Evolutionary conservation across 2,797 vertebrate genomes (phyloP).

Genomic region (Chrysocyon brachyurus): DNA sequence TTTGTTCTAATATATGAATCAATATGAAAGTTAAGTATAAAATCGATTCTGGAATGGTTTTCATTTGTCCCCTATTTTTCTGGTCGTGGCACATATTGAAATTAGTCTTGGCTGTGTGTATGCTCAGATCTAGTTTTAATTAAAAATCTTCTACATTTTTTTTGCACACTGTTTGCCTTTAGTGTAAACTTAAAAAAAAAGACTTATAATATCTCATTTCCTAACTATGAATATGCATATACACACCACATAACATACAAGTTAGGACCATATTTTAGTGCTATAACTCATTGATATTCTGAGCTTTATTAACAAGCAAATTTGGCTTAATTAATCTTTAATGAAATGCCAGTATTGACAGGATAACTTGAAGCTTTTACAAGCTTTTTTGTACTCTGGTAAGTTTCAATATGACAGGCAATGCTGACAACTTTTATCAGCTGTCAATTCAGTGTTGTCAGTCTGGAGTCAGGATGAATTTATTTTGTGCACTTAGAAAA

Average conservation of each 20-base stretch:
- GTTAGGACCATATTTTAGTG: constrained; percentile 30
- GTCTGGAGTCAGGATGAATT: not conserved
- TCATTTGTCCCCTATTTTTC: constrained; percentile 22
- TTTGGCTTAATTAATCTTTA: constrained; percentile 76
- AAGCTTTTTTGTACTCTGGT: not conserved
- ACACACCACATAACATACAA: not conserved
- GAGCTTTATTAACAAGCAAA: constrained; percentile 75
- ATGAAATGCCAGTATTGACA: constrained; percentile 64
- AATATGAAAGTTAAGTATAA: constrained; percentile 25
- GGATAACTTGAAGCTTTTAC: not conserved
- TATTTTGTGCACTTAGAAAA: not conserved
- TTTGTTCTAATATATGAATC: constrained; percentile 41
- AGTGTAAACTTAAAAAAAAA: constrained; percentile 24
- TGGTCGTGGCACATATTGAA: constrained; percentile 26
- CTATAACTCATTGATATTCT: constrained; percentile 19
- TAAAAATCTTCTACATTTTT: not conserved
- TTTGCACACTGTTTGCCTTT: not conserved
- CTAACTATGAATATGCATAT: constrained; percentile 4
- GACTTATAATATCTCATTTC: not conserved
- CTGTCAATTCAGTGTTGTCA: constrained; percentile 56
- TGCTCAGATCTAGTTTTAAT: constrained; percentile 61
- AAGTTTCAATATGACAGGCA: constrained; percentile 61
- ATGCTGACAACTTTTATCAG: constrained; percentile 64
- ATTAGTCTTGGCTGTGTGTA: constrained; percentile 24
- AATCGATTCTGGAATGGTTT: constrained; percentile 60